phyloP scores from a whole-genome alignment of 2,888 invertebrate species.

The Lomographa bimaculata region DNA sequence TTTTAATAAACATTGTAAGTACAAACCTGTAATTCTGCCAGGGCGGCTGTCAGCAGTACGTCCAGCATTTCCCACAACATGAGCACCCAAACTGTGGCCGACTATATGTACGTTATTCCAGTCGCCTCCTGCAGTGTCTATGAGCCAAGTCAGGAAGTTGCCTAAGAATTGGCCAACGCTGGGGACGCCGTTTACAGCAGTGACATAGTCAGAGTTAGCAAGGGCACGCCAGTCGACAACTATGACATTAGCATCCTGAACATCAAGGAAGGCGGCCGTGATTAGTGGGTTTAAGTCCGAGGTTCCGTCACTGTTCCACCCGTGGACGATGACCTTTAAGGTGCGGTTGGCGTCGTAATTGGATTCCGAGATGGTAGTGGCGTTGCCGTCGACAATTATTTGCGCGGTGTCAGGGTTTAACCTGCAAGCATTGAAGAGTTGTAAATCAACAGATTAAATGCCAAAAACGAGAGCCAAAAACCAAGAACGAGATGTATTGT shows the following conservation, averaged over 20 bases:
- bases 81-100: conserved; percentile 72
- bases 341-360: conserved; percentile 49
- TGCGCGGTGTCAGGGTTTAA: conserved; percentile 45
- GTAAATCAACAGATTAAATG: not conserved
- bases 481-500: too few relatives aligned
- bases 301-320: conserved; percentile 60
- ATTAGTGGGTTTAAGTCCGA: conserved; percentile 49
- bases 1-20: too few relatives aligned
- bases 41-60: conserved; percentile 46
- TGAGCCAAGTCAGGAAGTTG: conserved; percentile 59
- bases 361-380: conserved; percentile 46
- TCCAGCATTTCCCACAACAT: conserved; percentile 63
- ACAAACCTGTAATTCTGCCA: conserved; percentile 58
- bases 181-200: conserved; percentile 49
- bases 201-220: conserved; percentile 46
- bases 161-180: conserved; percentile 55
- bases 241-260: conserved; percentile 55
- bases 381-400: conserved; percentile 50
- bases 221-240: conserved; percentile 59
- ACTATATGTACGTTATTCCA: conserved; percentile 65
- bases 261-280: conserved; percentile 54
- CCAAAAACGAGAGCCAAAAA: too few relatives aligned
- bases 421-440: conserved; percentile 36
- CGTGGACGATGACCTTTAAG: conserved; percentile 58
- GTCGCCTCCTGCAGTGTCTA: conserved; percentile 55